Percentiles rank a stretch among this genome's conserved stretches.
These are phyloP conservation scores for Aythya baeri DNA, from an alignment of 2,113 vertebrate species.

Conservation along the genomic window DNA sequence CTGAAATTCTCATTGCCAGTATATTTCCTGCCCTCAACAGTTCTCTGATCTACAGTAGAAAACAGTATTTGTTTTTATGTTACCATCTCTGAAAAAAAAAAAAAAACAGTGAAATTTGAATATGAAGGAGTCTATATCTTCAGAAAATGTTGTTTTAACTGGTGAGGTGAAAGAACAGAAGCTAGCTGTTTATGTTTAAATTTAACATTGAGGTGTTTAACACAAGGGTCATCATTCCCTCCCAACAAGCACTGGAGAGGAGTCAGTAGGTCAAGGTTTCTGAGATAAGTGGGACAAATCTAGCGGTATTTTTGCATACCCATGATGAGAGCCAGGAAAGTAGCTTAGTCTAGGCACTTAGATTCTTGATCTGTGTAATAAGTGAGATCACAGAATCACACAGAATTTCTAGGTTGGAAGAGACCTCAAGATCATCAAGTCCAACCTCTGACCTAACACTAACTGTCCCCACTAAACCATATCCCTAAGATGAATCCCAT, in stretches of 20 bases:
- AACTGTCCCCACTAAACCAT: too few species aligned
- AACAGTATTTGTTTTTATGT: neutral
- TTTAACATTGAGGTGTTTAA: neutral
- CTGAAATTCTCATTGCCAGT: neutral
- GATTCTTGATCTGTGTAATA: neutral
- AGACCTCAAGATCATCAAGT: too few species aligned
- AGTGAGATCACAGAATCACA: neutral
- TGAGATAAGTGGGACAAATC: neutral
- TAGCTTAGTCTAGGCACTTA: neutral
- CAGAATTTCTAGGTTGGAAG: too few species aligned
- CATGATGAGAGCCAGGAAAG: neutral
- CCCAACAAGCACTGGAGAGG: neutral
- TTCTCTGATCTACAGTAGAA: neutral
- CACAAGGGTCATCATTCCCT: neutral
- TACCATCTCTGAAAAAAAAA: neutral
- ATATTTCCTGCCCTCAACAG: neutral
- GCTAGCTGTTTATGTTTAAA: neutral
- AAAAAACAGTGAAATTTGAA: neutral
- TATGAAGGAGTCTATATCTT: neutral
- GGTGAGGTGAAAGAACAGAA: neutral
- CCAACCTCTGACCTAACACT: too few species aligned
- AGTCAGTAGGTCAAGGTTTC: neutral
- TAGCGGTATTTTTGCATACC: neutral
- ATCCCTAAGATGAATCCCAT: neutral
- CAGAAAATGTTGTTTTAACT: neutral